Percentiles rank a stretch among this genome's conserved stretches.
phyloP scores from a whole-genome alignment of 2,888 invertebrate genomes.

The Tipula vernalis region DNA sequence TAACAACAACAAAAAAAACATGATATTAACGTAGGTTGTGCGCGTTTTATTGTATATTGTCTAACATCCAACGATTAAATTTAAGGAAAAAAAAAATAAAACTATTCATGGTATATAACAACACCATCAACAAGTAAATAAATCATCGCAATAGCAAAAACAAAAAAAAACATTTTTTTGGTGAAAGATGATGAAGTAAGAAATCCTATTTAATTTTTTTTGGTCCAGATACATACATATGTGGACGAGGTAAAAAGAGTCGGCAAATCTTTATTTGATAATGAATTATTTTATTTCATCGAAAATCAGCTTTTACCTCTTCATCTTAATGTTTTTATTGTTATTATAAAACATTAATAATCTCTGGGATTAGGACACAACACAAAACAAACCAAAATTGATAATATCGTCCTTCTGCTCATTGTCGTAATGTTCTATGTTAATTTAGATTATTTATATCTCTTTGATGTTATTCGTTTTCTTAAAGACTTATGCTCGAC shows the following conservation, averaged over 20 bases:
- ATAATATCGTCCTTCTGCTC: background rate
- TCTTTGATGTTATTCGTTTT: background rate
- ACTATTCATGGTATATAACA: background rate
- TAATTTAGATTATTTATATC: background rate
- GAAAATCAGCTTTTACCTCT: background rate
- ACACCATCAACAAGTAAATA: background rate
- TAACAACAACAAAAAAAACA: too few species aligned
- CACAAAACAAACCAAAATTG: background rate
- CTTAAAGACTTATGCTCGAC: background rate
- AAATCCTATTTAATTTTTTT: background rate
- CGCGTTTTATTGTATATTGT: background rate
- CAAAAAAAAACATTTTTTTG: background rate
- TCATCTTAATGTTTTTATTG: background rate
- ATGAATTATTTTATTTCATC: background rate
- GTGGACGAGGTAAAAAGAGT: background rate
- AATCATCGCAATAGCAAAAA: background rate
- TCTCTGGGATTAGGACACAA: background rate
- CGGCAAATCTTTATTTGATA: background rate
- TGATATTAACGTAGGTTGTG: background rate
- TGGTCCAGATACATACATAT: background rate
- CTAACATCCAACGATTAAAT: background rate
- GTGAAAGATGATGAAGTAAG: background rate
- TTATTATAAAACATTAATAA: background rate
- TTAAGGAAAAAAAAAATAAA: background rate
- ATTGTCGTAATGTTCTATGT: background rate